phyloP scores from a whole-genome alignment of 2,888 invertebrate genomes.

The Nymphalis polychloros region DNA sequence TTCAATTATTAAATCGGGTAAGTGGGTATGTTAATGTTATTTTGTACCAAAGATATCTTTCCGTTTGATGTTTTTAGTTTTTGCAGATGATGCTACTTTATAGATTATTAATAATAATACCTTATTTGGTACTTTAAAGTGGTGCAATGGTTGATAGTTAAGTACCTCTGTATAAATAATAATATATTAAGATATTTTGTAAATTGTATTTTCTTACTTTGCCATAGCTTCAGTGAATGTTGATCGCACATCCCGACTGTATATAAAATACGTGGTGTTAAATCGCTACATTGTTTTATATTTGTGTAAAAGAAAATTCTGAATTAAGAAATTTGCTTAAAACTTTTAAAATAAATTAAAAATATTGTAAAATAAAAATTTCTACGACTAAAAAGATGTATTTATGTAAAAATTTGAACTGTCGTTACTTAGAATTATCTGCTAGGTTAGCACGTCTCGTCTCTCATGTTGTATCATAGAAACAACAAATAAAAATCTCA shows the following conservation, averaged over 20 bases:
- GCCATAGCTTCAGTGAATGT: conserved; percentile 69
- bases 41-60: conserved; percentile 79
- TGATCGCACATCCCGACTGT: conserved; percentile 50
- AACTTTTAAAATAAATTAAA: conserved; percentile 36
- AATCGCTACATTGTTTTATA: conserved; percentile 26
- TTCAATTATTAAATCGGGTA: conserved; percentile 57
- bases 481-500: conserved; percentile 53
- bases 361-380: conserved; percentile 55
- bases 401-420: conserved; percentile 67
- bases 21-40: conserved; percentile 56
- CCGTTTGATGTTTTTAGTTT: conserved; percentile 58
- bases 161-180: conserved; percentile 58
- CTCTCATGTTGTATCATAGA: conserved; percentile 52
- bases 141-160: conserved; percentile 74
- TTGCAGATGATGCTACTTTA: conserved; percentile 36
- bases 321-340: conserved; percentile 34
- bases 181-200: conserved; percentile 55
- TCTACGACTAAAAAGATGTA: conserved; percentile 69
- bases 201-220: conserved; percentile 51
- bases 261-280: conserved; percentile 27
- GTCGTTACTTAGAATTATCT: conserved; percentile 45
- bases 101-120: conserved; percentile 46
- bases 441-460: conserved; percentile 47
- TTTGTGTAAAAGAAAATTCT: conserved; percentile 23
- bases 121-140: conserved; percentile 63